A percentile compares a stretch with the other conserved stretches of the same genome.
phyloP scores from a whole-genome alignment of 2,888 invertebrate genomes.

The Campopleginae sp. region DNA sequence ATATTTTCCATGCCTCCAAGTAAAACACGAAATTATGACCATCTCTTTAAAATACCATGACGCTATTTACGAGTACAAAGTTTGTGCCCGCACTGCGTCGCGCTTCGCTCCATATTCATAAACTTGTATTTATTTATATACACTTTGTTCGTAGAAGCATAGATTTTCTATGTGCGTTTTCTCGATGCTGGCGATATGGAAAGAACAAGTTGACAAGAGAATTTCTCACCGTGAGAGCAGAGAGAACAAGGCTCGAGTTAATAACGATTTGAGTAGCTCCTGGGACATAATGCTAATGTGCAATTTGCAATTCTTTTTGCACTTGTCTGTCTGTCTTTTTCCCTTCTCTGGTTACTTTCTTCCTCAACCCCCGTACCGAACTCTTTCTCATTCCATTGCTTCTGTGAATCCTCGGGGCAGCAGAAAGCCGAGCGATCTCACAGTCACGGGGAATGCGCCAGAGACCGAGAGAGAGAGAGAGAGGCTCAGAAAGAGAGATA shows the following conservation, averaged over 20 bases:
- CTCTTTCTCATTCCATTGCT: conserved; percentile 57
- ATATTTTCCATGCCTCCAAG: conserved; percentile 24
- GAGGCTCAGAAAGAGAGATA: conserved; percentile 25
- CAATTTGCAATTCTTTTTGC: conserved; percentile 82
- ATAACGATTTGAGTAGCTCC: conserved; percentile 79
- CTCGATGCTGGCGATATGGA: conserved; percentile 1
- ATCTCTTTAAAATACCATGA: conserved; percentile 53
- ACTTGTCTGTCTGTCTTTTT: conserved; percentile 53
- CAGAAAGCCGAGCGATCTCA: conserved; percentile 51
- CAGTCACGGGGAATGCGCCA: conserved; percentile 8
- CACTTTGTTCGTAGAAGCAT: neutral
- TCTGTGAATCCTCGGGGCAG: conserved; percentile 69
- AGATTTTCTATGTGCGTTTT: conserved; percentile 1
- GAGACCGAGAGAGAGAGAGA: conserved; percentile 38
- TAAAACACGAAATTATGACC: conserved; percentile 40
- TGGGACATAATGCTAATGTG: conserved; percentile 79
- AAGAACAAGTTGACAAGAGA: conserved; percentile 55
- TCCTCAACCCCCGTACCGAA: conserved; percentile 16
- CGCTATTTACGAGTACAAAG: conserved; percentile 47
- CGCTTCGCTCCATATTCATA: neutral
- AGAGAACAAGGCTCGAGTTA: conserved; percentile 71
- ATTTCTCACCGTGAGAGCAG: conserved; percentile 63
- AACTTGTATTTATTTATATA: neutral
- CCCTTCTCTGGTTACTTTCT: conserved; percentile 23
- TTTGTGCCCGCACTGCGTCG: conserved; percentile 1